Evolutionary conservation across 2,113 vertebrate genomes (phyloP).

Genomic region (Alosa alosa): DNA sequence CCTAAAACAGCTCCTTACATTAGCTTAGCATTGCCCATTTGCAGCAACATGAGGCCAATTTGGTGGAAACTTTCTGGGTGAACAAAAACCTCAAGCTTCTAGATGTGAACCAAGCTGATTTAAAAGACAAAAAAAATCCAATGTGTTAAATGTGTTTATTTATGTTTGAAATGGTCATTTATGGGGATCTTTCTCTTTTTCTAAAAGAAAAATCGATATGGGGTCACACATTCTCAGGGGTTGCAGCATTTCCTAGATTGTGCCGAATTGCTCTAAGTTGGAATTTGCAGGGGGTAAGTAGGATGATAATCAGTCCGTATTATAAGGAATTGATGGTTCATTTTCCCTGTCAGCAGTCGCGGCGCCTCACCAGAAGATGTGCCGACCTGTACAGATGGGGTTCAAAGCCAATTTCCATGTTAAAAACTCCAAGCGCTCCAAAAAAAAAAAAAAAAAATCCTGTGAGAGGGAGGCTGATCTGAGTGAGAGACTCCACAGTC

Average conservation of each 20-base stretch:
- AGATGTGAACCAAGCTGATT: not conserved
- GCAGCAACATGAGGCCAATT: not conserved
- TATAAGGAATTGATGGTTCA: conserved; percentile 78
- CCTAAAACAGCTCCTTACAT: not conserved
- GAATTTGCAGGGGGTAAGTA: conserved; percentile 73
- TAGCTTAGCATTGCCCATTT: conserved; percentile 2
- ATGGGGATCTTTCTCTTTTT: conserved; percentile 43
- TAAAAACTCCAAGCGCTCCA: conserved; percentile 70
- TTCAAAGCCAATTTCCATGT: conserved; percentile 84
- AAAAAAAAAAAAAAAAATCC: conserved; percentile 60
- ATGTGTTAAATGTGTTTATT: conserved; percentile 49
- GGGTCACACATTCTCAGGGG: conserved; percentile 51
- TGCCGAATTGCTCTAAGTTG: conserved; percentile 65
- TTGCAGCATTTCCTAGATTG: conserved; percentile 60
- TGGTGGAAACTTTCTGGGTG: conserved; percentile 8
- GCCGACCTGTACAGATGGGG: conserved; percentile 78
- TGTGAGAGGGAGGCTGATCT: conserved; percentile 65
- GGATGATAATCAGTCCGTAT: conserved; percentile 76
- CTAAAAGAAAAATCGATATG: conserved; percentile 50
- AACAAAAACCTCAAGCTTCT: not conserved
- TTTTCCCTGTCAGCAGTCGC: conserved; percentile 75
- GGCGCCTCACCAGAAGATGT: conserved; percentile 74
- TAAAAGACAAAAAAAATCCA: not conserved
- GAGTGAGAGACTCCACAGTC: conserved; percentile 63
- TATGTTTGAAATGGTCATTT: conserved; percentile 49